Conservation (phyloP, 2,797 vertebrate species). For the Lacerta bilineata region DNA sequence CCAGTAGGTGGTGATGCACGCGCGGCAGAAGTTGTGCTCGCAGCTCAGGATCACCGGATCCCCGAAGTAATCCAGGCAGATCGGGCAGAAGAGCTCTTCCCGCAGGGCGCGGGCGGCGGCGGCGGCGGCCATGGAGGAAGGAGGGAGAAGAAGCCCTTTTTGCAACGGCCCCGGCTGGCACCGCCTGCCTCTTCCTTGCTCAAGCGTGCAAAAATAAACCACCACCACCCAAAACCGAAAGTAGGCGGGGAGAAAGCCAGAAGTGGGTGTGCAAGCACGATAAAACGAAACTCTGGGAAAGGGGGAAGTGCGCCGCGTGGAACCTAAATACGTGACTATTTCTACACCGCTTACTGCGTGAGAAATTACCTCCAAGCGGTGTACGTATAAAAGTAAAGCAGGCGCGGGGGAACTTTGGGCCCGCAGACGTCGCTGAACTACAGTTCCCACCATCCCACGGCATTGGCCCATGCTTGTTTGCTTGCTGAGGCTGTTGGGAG, state of each 20-base stretch:
- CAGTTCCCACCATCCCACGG: neutral
- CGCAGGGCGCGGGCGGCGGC: neutral
- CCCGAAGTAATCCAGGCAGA: conserved; percentile 17
- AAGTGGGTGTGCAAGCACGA: neutral
- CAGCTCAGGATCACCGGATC: conserved; percentile 34
- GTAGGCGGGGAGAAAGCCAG: neutral
- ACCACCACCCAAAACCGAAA: neutral
- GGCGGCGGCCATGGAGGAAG: neutral
- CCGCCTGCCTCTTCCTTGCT: too few relatives aligned
- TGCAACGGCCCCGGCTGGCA: neutral
- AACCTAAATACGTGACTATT: too few relatives aligned
- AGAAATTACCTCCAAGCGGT: too few relatives aligned
- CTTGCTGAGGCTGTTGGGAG: neutral
- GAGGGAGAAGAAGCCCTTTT: neutral
- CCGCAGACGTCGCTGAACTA: neutral
- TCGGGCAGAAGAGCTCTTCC: conserved; percentile 34
- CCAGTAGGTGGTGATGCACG: neutral
- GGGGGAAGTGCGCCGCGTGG: too few relatives aligned
- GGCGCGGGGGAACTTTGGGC: neutral
- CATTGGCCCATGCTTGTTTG: too few relatives aligned
- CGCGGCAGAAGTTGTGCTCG: conserved; percentile 37
- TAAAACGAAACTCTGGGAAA: too few relatives aligned
- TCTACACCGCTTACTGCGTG: too few relatives aligned
- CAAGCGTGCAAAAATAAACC: too few relatives aligned
- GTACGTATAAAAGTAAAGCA: too few relatives aligned